Conservation (phyloP, 2,113 vertebrate species). For the Rhabdornis inornatus region DNA sequence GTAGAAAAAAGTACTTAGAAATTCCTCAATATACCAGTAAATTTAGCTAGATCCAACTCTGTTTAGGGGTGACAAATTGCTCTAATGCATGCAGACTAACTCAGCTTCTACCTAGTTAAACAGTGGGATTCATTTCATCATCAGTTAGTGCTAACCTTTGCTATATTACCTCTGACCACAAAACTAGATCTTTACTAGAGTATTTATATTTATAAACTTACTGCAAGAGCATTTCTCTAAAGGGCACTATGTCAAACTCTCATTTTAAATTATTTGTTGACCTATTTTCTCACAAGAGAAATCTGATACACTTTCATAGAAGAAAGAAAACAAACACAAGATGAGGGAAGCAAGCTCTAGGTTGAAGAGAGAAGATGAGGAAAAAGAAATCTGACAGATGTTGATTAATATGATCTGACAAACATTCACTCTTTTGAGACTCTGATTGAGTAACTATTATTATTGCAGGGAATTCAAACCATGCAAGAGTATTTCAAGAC, state of each 20-base stretch:
- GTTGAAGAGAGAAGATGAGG: background rate
- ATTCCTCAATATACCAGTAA: background rate
- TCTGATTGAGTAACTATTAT: background rate
- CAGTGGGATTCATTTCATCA: background rate
- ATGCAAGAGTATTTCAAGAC: background rate
- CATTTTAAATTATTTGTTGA: background rate
- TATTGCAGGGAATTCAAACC: background rate
- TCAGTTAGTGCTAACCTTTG: background rate
- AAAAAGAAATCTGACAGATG: background rate
- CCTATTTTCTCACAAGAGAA: background rate
- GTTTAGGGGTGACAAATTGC: background rate
- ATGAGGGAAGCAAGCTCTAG: background rate
- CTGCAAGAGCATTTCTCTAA: background rate
- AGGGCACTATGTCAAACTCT: background rate
- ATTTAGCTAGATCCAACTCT: background rate
- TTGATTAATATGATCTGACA: background rate
- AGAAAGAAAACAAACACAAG: background rate
- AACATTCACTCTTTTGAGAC: background rate
- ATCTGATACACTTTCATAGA: background rate
- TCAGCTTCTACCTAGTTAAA: background rate
- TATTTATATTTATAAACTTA: background rate
- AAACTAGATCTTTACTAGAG: background rate
- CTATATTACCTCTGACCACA: background rate
- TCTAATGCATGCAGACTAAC: background rate
- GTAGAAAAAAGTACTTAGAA: background rate